phyloP scores from a whole-genome alignment of 1,140 invertebrate species.

The Rhopalosiphum padi region DNA sequence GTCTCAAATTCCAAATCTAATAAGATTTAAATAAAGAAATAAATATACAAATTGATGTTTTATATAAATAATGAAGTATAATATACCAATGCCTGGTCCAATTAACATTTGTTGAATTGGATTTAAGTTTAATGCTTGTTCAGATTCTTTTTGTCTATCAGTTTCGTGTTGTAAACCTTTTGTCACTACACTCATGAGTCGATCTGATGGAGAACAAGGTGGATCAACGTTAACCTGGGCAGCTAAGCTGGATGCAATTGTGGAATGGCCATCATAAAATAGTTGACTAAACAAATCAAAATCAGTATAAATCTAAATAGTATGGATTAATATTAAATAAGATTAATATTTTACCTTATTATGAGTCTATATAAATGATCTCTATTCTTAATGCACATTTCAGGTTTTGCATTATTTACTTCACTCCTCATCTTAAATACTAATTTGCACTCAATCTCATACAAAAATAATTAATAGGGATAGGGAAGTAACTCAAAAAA shows the following conservation, averaged over 20 bases:
- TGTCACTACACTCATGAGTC: conserved; percentile 83
- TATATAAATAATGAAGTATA: conserved; percentile 14
- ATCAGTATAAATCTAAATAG: conserved; percentile 46
- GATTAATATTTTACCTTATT: conserved; percentile 74
- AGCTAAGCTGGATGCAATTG: conserved; percentile 83
- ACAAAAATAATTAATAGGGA: not conserved
- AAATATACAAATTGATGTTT: not conserved
- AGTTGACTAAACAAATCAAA: conserved; percentile 75
- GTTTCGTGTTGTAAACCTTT: conserved; percentile 89
- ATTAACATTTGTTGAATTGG: conserved; percentile 74
- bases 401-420: not conserved
- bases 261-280: conserved; percentile 92
- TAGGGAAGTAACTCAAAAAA: not conserved
- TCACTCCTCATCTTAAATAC: conserved; percentile 41
- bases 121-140: conserved; percentile 65
- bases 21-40: conserved; percentile 46
- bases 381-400: conserved; percentile 71
- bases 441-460: not conserved
- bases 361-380: conserved; percentile 85
- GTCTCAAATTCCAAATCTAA: conserved; percentile 95
- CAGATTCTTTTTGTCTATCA: conserved; percentile 66
- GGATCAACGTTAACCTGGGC: conserved; percentile 85
- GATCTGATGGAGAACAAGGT: conserved; percentile 93
- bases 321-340: conserved; percentile 24
- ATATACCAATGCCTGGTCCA: conserved; percentile 78